Evolutionary conservation across 2,797 vertebrate genomes (phyloP).

Genomic region (Oophaga sylvatica): DNA sequence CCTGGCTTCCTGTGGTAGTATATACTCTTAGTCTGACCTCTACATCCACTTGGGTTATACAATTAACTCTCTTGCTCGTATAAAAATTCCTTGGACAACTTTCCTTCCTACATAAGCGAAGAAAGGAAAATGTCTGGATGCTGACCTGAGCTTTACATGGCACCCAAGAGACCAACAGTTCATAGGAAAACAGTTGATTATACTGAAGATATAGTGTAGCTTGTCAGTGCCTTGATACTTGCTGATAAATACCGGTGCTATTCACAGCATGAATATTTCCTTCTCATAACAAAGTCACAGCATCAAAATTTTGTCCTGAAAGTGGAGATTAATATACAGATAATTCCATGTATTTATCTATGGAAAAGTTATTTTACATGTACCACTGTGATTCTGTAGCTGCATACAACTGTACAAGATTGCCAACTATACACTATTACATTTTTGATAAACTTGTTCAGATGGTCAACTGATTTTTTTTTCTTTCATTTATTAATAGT

Average conservation of each 20-base stretch:
- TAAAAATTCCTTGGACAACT: conserved; percentile 53
- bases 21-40: conserved; percentile 11
- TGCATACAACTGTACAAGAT: not conserved
- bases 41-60: conserved; percentile 26
- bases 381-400: not conserved
- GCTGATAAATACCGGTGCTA: conserved; percentile 7
- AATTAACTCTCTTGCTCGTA: conserved; percentile 50
- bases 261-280: conserved; percentile 48
- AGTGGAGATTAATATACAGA: not conserved
- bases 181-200: conserved; percentile 37
- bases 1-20: conserved; percentile 49
- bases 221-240: conserved; percentile 49
- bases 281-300: conserved; percentile 22
- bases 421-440: too few relatives aligned
- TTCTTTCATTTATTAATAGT: too few relatives aligned
- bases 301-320: not conserved
- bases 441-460: too few relatives aligned
- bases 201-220: conserved; percentile 19
- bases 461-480: too few relatives aligned
- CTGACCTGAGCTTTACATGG: conserved; percentile 28
- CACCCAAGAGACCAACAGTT: conserved; percentile 48
- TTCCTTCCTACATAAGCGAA: conserved; percentile 42
- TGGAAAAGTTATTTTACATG: not conserved
- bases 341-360: not conserved
- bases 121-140: conserved; percentile 52